Evolutionary conservation across 2,113 vertebrate genomes (phyloP), one percentile per base, ranked within the genome.

Genomic region (Nannobrachium achirus): DNA sequence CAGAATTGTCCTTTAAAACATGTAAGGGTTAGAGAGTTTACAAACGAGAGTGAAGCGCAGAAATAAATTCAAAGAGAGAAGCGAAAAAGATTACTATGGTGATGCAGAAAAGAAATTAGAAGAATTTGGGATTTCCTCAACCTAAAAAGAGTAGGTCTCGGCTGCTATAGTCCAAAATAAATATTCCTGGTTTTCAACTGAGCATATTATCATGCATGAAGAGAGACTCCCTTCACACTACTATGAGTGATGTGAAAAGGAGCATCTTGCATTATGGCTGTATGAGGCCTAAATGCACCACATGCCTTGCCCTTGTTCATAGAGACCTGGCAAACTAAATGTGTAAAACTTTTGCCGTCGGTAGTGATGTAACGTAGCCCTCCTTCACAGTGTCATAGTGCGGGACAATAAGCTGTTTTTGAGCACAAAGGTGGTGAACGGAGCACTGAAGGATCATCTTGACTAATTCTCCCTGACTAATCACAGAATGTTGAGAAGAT

Each of bases 81-180:
- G 18, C 7, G 8, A 18, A 8, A 16, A 16, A 6, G 18, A 40
- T 48, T 46, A 52, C 48, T 45, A 11, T 25, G 64, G 49, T 50
- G 58, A 56, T 2, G 15, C 25, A 57, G 38, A 33, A 38, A 59
- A 16, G 2, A 10, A 44, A 66, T 45, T 69, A 11, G 20, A 65
- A 50, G 51, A 67, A 15, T 39, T 7, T 50, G 59, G 57, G 66
- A 58, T 62, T 58, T 76, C 65, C 69, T 67, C 11, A 38, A 25
- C 15, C 3, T 39, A 20, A 18, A 33, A 1, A 8, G 44, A 68
- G 18, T 50, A 10, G 49, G 45, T 13, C 20, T 40, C n/a, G 20
- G 56, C 42, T 61, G 49, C 69, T 1, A 10, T 50, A 18, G 66
- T 7, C 45, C 69, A 50, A n/a, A n/a, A n/a, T n/a, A n/a, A 71